Evolutionary conservation across 2,888 invertebrate genomes (phyloP).

Genomic region (Ophioninae sp.): DNA sequence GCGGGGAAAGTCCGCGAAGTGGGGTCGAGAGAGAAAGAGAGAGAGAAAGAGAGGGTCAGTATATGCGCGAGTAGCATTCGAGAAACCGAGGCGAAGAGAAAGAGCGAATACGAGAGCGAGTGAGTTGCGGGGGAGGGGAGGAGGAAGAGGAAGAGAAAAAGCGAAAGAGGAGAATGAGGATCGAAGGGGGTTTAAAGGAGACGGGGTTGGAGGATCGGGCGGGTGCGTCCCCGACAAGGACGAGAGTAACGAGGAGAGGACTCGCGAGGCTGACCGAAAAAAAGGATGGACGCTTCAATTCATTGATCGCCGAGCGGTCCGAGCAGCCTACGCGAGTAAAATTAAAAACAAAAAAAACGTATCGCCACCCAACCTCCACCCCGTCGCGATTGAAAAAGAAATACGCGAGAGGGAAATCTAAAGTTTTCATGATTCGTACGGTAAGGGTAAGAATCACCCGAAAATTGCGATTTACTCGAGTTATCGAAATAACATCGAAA

Average conservation of each 20-base stretch:
- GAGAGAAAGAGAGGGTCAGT: conserved; percentile 64
- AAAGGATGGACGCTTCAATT: conserved; percentile 80
- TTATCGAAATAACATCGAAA: no score
- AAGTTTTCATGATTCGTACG: no score
- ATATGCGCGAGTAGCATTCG: conserved; percentile 55
- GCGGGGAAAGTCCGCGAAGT: conserved; percentile 64
- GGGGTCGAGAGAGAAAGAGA: conserved; percentile 64
- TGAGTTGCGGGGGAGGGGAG: conserved; percentile 57
- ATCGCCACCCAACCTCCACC: conserved; percentile 5
- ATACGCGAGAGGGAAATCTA: conserved; percentile 40
- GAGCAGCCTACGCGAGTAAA: conserved; percentile 76
- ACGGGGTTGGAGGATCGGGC: conserved; percentile 70
- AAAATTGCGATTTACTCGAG: background rate
- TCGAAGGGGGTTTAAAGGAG: conserved; percentile 65
- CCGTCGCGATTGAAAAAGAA: conserved; percentile 39
- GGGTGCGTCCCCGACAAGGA: conserved; percentile 61
- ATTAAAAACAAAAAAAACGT: conserved; percentile 67
- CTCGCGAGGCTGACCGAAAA: conserved; percentile 78
- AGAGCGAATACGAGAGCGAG: conserved; percentile 39
- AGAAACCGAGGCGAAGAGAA: conserved; percentile 60
- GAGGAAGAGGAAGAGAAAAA: conserved; percentile 53
- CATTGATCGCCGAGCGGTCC: conserved; percentile 80
- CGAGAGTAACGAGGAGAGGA: conserved; percentile 61
- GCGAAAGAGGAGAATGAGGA: conserved; percentile 60
- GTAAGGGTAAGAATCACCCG: conserved; percentile 3